Base-by-base conservation (phyloP, 2,797 vertebrate genomes). In the Chloroceryle inda region DNA sequence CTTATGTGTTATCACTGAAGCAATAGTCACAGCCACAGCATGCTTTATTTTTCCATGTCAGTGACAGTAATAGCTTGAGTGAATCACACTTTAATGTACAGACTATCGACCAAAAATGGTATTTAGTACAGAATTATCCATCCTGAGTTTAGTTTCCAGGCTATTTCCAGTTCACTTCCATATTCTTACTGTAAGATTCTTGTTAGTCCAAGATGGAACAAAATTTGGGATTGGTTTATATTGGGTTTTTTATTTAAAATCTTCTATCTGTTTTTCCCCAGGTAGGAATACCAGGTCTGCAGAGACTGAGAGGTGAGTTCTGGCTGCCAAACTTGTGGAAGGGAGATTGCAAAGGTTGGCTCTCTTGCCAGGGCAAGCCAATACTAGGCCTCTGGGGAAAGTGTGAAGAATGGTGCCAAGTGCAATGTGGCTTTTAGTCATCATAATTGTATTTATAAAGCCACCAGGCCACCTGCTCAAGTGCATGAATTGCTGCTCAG, bases 391-490 rank as follows among this genome's bases (percentile, higher is more conserved):
- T 85, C 82, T 18, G 49, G 90, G 67, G 83, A 94, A 91, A 88
- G 12, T 26, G 0, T 59, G 72, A 84, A 89, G 58, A 88, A 59
- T 0, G 1, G 31, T 89, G 85, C 88, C 91, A 95, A 97, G 79
- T 79, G 92, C 67, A 68, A 4, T 59, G 77, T 80, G 72, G 78
- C 92, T 97, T 92, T 96, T 92, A 97, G 75, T 91, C 82, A 84
- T 55, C 85, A 29, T 95, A 93, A 96, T 95, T 90, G 75, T 76
- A 88, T 91, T 96, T 96, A 91, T 91, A 94, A 95, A 94, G 68
- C 82, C 62, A 91, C 83, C 71, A 90, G 64, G 8, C 94, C 95
- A 97, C 96, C 96, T 96, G 96, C 88, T 92, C 63, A 42, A 93
- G 85, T 76, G 76, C 64, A 85, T 27, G 79, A 90, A 72, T 42